These are phyloP conservation scores for Tragelaphus strepsiceros DNA, from an alignment of 2,113 vertebrate species.

Conservation along the genomic window DNA sequence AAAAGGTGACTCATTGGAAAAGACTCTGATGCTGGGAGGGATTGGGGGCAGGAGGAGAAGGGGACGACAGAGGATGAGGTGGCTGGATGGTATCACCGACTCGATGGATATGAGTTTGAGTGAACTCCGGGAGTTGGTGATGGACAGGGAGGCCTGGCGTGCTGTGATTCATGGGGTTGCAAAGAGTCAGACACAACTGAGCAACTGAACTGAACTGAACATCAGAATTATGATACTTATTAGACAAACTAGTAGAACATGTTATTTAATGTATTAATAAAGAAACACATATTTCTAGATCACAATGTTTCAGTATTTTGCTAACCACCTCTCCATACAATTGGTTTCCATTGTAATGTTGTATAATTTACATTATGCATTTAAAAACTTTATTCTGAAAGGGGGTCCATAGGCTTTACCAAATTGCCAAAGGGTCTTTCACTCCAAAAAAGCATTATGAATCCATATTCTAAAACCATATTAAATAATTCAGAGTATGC, in stretches of 20 bases:
- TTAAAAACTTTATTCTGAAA: slow-evolving; percentile 15
- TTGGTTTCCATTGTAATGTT: slow-evolving; percentile 25
- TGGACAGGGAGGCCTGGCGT: too few relatives aligned
- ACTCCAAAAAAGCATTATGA: not conserved
- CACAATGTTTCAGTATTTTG: slow-evolving; percentile 28
- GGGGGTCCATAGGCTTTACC: not conserved
- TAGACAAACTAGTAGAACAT: not conserved
- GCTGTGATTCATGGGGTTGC: too few relatives aligned
- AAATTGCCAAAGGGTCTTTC: not conserved
- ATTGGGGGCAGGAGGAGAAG: too few relatives aligned
- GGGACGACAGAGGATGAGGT: too few relatives aligned
- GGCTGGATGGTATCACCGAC: too few relatives aligned
- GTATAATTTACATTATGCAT: not conserved
- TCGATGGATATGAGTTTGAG: too few relatives aligned
- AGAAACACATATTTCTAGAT: slow-evolving; percentile 7
- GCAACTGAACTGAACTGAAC: too few relatives aligned
- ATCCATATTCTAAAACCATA: not conserved
- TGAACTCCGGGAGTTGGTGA: too few relatives aligned
- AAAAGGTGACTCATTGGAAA: too few relatives aligned
- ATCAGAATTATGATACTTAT: slow-evolving; percentile 1
- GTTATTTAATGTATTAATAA: not conserved
- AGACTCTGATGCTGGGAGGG: too few relatives aligned
- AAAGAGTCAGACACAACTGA: too few relatives aligned
- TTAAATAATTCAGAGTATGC: not conserved
- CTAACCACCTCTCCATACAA: slow-evolving; percentile 16